Conservation (phyloP, 2,797 vertebrate genomes). For the Phalanger gymnotis region DNA sequence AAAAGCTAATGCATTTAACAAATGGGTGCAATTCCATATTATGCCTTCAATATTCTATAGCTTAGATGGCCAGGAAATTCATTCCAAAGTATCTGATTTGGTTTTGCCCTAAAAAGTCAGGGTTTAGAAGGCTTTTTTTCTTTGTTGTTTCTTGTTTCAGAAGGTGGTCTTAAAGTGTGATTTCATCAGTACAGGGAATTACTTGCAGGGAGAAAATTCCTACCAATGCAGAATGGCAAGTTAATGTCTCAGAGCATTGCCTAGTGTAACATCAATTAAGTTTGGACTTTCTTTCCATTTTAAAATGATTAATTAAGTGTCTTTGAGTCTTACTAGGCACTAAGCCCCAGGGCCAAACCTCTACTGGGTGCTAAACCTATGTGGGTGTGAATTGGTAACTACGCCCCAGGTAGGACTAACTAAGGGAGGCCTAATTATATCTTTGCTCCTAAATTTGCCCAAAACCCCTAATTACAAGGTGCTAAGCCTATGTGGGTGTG, state of each 20-base stretch:
- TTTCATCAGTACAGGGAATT: neutral
- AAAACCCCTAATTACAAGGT: no score
- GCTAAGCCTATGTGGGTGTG: no score
- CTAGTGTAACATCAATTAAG: no score
- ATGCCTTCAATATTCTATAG: neutral
- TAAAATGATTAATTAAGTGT: no score
- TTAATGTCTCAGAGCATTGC: neutral
- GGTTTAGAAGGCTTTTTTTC: neutral
- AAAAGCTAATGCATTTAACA: neutral
- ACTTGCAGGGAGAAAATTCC: neutral
- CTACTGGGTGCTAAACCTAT: no score
- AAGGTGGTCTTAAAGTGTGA: neutral
- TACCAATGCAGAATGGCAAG: neutral
- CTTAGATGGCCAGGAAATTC: slow-evolving; percentile 28
- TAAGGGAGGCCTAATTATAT: no score
- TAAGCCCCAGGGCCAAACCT: no score
- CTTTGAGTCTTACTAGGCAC: no score
- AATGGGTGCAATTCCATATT: slow-evolving; percentile 29
- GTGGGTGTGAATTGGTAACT: no score
- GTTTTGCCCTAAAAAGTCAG: neutral
- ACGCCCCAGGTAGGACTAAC: no score
- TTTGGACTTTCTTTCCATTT: no score
- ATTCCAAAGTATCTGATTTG: slow-evolving; percentile 50
- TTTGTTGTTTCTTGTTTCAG: neutral
- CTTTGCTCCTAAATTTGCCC: no score